Base-by-base conservation (phyloP, 1,140 invertebrate genomes). In the Chironomus tepperi region DNA sequence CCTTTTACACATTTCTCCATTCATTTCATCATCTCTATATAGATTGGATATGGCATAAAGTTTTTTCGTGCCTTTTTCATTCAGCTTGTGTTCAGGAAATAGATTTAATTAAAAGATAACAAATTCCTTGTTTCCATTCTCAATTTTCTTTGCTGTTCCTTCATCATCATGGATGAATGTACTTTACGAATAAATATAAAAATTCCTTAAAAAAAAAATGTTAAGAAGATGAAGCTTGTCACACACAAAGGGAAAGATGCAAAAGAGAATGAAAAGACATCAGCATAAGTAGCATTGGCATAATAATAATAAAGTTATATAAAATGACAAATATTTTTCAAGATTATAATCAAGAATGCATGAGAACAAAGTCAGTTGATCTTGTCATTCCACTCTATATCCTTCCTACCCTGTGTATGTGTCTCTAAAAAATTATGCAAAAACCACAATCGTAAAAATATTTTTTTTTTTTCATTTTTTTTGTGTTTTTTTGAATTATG, bases 81-180 rank as follows among this genome's bases (percentile, higher is more conserved):
- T 57, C 47, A 12, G 43, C 43, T 57, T 57, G 12, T 57, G 12
- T 12, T 57, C 12, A 57, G 47, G 47, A 57, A 57, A 15, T 57
- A 57, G 47, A 57, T 57, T 57, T 57, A 57, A 57, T 57, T 57
- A 57, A 57, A 57, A 57, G 47, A 57, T 57, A 57, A 57, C 10
- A 57, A n/a, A 57, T 5, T 34, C 24, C 24, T 34, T 34, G 24
- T 34, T 34, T 34, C 24, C 24, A 34, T 34, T 34, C 24, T 34
- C 24, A 34, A 34, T 34, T 34, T 34, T 34, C 24, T 34, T 5
- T 34, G 24, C 24, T n/a, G 5, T 34, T 34, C 24, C 24, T 2
- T 34, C 24, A 34, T 34, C 24, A 34, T 34, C 24, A 34, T 34
- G 24, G 24, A 34, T 34, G 24, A 34, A 34, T 34, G 24, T 34